A percentile compares a stretch with the other conserved stretches of the same genome.
Evolutionary conservation across 2,113 vertebrate genomes (phyloP).

Genomic region (Chinchilla lanigera): DNA sequence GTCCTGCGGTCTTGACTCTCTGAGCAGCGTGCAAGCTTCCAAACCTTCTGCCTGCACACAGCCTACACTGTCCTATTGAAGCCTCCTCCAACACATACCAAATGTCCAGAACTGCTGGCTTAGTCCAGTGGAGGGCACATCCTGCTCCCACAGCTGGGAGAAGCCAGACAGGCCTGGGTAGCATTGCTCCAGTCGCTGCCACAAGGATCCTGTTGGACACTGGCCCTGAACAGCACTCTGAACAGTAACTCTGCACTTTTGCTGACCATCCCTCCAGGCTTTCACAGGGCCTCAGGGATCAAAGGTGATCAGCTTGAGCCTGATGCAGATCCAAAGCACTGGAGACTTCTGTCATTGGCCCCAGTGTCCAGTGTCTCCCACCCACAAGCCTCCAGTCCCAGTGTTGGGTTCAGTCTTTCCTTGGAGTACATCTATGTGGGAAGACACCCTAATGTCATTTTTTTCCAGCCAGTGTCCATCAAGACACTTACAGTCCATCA

Average conservation of each 20-base stretch:
- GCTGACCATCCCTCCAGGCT: background rate
- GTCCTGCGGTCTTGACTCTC: background rate
- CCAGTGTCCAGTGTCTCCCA: background rate
- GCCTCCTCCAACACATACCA: no score
- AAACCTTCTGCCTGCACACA: background rate
- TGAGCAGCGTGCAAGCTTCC: background rate
- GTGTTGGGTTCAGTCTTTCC: background rate
- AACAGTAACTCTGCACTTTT: no score
- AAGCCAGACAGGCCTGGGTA: background rate
- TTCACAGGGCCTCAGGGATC: background rate
- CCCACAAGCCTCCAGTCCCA: background rate
- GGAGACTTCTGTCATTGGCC: background rate
- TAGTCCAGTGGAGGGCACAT: background rate
- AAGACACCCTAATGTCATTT: background rate
- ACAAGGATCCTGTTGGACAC: background rate
- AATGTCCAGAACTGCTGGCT: background rate
- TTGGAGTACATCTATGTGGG: background rate
- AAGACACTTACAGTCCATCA: background rate
- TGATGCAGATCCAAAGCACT: background rate
- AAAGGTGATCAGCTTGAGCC: background rate
- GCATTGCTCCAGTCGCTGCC: background rate
- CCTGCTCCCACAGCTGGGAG: accelerated
- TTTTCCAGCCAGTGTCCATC: background rate
- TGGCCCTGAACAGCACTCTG: background rate
- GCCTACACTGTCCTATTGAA: background rate